Conservation (phyloP, 2,113 vertebrate species). For the Dipodomys spectabilis region DNA sequence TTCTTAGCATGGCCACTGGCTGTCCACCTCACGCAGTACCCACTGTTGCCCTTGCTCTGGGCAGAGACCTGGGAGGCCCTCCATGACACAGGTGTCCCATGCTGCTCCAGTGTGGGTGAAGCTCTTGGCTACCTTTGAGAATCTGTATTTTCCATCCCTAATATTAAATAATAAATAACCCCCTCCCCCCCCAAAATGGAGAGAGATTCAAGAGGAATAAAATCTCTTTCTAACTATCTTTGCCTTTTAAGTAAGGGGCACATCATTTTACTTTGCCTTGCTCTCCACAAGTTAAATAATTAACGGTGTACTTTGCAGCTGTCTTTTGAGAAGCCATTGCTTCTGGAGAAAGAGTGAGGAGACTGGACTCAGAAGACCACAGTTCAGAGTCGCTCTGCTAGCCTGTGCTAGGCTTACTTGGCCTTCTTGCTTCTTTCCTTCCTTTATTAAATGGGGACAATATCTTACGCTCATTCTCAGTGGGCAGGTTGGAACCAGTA, state of each 20-base stretch:
- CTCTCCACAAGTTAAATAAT: neutral
- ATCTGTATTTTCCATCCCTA: neutral
- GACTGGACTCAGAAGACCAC: neutral
- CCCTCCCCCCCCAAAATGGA: neutral
- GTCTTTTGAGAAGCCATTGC: neutral
- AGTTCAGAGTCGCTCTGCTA: neutral
- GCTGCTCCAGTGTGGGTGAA: neutral
- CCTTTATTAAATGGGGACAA: neutral
- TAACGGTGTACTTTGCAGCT: neutral
- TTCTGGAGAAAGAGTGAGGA: neutral
- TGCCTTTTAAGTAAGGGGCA: neutral
- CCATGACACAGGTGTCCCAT: neutral
- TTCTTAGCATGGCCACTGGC: neutral
- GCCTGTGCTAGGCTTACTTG: neutral
- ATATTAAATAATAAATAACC: neutral
- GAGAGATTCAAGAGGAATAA: neutral
- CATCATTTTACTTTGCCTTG: neutral
- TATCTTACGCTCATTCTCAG: neutral
- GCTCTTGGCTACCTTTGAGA: neutral
- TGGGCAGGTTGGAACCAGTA: neutral
- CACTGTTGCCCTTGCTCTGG: neutral
- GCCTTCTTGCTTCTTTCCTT: neutral
- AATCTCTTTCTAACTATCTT: neutral
- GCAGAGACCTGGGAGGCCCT: neutral
- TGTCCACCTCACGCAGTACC: neutral